Evolutionary conservation across 1,140 invertebrate species (phyloP).

Genomic region (Zaprionus lachaisei): DNA sequence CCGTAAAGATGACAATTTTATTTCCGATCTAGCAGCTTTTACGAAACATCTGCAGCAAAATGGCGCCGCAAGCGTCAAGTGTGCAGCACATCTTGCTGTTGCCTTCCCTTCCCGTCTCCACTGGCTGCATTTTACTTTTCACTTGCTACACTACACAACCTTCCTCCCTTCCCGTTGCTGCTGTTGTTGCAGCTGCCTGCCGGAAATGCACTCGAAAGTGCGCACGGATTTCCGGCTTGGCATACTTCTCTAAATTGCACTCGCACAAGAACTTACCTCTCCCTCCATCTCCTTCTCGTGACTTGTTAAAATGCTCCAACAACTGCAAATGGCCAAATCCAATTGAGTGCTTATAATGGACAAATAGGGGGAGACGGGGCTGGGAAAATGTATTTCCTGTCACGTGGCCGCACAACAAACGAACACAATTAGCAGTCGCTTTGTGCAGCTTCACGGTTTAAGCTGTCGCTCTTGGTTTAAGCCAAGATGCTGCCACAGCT

Average conservation of each 20-base stretch:
- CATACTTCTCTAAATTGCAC: conserved; percentile 30
- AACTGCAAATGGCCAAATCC: conserved; percentile 38
- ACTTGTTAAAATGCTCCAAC: conserved; percentile 36
- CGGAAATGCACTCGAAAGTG: conserved; percentile 74
- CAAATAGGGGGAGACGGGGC: not conserved
- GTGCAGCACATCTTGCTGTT: conserved; percentile 7
- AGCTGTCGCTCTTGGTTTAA: conserved; percentile 17
- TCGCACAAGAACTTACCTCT: not conserved
- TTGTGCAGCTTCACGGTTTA: conserved; percentile 7
- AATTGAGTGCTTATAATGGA: conserved; percentile 45
- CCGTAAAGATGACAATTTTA: conserved; percentile 61
- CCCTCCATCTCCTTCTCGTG: not conserved
- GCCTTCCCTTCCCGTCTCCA: not conserved
- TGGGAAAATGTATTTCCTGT: conserved; percentile 58
- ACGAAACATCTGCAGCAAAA: conserved; percentile 38
- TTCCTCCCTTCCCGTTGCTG: not conserved
- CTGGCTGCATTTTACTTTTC: not conserved
- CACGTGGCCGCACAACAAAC: conserved; percentile 37
- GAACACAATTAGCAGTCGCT: conserved; percentile 60
- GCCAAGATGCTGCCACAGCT: conserved; percentile 9
- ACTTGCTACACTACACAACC: not conserved
- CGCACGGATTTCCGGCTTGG: conserved; percentile 64
- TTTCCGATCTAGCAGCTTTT: conserved; percentile 41
- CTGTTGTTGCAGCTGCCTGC: conserved; percentile 15
- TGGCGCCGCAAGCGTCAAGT: conserved; percentile 42